Percentiles rank a stretch among this genome's conserved stretches.
These are phyloP conservation scores for Trachops cirrhosus DNA, from an alignment of 2,797 vertebrate species.

Conservation along the genomic window DNA sequence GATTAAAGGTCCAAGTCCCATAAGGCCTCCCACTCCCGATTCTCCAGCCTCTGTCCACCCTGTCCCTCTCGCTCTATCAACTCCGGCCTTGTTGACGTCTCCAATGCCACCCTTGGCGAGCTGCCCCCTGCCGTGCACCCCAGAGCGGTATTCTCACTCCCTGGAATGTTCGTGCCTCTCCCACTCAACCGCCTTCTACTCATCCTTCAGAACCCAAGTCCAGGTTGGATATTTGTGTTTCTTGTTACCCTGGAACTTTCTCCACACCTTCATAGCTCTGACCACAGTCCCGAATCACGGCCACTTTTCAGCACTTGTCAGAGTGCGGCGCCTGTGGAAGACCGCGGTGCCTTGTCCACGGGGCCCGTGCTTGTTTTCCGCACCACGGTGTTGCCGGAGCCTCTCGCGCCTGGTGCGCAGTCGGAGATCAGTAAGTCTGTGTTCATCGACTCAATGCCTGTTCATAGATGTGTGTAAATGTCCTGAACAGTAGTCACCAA, in stretches of 20 bases:
- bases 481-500: neutral
- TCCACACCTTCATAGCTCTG: neutral
- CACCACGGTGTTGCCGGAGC: fast-evolving
- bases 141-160: fast-evolving
- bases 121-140: no score
- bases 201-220: neutral
- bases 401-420: neutral
- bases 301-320: neutral
- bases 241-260: neutral
- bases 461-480: neutral
- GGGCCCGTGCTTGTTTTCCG: fast-evolving
- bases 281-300: neutral
- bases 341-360: fast-evolving
- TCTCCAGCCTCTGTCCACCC: neutral
- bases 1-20: neutral
- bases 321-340: fast-evolving
- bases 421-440: neutral
- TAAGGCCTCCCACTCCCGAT: neutral
- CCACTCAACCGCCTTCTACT: neutral
- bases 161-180: fast-evolving
- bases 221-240: neutral
- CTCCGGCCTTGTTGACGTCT: neutral
- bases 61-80: no score
- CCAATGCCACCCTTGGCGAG: neutral
- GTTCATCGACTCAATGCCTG: neutral